Percentiles rank a stretch among this genome's conserved stretches.
phyloP scores from a whole-genome alignment of 92 coral and sea anemone genomes.

The Porites evermanni region DNA sequence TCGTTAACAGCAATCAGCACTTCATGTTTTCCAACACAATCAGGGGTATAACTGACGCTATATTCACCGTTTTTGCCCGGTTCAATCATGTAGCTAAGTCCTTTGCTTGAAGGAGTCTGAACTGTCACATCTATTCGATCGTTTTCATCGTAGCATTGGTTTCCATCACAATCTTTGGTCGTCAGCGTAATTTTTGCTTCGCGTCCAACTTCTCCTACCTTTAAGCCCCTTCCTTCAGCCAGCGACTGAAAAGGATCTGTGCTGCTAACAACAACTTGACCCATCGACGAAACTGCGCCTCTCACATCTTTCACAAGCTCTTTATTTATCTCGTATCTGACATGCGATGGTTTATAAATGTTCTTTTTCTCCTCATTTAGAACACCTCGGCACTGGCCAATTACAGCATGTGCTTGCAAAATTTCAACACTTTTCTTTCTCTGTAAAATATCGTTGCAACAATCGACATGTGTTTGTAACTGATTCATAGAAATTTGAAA shows the following conservation, averaged over 20 bases:
- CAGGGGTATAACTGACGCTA: conserved; percentile 46
- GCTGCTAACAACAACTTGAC: conserved; percentile 2
- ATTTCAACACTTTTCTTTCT: conserved; percentile 13
- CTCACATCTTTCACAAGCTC: background rate
- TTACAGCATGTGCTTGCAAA: background rate
- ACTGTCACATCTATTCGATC: conserved; percentile 56
- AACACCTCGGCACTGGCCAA: background rate
- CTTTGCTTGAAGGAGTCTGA: conserved; percentile 20
- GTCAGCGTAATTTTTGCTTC: conserved; percentile 45
- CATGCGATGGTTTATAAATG: background rate
- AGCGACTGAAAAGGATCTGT: too few species aligned
- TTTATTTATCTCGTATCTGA: too few species aligned
- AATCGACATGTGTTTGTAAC: background rate
- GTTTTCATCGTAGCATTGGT: conserved; percentile 46
- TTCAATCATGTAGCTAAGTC: background rate
- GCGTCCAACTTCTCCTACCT: conserved; percentile 29
- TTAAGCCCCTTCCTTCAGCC: conserved; percentile 43
- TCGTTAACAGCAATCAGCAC: conserved; percentile 27
- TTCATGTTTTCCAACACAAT: conserved; percentile 39
- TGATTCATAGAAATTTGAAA: background rate
- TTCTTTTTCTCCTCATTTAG: background rate
- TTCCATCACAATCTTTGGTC: conserved; percentile 54
- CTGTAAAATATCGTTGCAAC: background rate
- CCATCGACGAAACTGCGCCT: conserved; percentile 2
- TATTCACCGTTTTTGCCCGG: conserved; percentile 50